These are phyloP conservation scores for Apotomis betuletana DNA, from an alignment of 2,888 invertebrate species.

Conservation along the genomic window DNA sequence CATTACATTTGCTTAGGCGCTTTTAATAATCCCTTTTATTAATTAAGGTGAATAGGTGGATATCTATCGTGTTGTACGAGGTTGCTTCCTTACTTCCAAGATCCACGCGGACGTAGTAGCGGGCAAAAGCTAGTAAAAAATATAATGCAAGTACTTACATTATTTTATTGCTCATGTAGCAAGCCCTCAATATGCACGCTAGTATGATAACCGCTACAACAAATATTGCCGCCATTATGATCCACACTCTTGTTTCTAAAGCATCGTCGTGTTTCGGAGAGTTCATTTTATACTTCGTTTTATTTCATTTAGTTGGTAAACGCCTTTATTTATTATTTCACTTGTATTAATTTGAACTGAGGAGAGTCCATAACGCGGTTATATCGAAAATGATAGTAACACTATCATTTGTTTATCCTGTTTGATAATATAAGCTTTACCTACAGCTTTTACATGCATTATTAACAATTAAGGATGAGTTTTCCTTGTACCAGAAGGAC, in stretches of 20 bases:
- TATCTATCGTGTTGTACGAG: no score
- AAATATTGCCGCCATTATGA: neutral
- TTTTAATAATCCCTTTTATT: no score
- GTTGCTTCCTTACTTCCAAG: no score
- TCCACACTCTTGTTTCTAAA: neutral
- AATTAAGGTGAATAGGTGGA: no score
- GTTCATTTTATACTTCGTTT: constrained; percentile 3
- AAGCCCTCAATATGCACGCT: neutral
- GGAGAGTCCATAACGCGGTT: no score
- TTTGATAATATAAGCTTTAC: neutral
- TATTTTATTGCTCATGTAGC: constrained; percentile 12
- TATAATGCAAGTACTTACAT: constrained; percentile 2
- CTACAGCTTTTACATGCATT: neutral
- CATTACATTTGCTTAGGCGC: no score
- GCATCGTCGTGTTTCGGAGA: neutral
- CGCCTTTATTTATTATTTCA: no score
- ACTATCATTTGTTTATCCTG: neutral
- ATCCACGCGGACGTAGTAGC: no score
- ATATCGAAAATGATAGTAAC: no score
- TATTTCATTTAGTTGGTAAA: neutral
- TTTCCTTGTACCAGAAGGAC: neutral
- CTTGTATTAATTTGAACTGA: no score
- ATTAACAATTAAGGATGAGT: neutral
- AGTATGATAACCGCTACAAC: neutral
- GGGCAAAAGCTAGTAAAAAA: no score